Conservation (phyloP, 2,797 vertebrate genomes). For the Perodicticus potto region DNA sequence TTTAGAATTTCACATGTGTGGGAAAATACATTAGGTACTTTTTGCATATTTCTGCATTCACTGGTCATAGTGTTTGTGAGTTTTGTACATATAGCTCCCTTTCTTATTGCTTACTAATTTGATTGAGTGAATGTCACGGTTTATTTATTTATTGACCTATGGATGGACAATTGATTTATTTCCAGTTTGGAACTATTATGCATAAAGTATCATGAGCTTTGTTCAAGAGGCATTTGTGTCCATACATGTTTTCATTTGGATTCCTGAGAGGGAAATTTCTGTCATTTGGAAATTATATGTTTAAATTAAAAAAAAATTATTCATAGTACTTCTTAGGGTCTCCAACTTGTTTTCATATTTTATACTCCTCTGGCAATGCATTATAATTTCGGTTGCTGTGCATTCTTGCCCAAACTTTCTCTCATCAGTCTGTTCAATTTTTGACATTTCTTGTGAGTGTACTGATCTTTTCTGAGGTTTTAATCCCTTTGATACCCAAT, state of each 20-base stretch:
- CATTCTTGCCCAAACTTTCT: background rate
- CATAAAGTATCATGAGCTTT: background rate
- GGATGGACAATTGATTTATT: background rate
- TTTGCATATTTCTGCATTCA: background rate
- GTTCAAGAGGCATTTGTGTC: background rate
- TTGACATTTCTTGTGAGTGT: background rate
- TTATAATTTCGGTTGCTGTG: background rate
- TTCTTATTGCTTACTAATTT: background rate
- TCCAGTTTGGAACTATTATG: background rate
- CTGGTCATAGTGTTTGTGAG: background rate
- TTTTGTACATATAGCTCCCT: background rate
- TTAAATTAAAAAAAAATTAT: background rate
- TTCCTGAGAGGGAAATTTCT: background rate
- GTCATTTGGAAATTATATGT: background rate
- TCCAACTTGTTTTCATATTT: background rate
- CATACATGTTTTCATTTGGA: background rate
- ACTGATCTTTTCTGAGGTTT: background rate
- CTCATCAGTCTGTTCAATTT: background rate
- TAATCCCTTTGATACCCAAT: background rate
- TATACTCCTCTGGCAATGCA: background rate
- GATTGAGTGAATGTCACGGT: background rate
- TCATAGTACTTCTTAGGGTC: background rate
- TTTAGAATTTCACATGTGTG: background rate
- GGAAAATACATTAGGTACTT: background rate
- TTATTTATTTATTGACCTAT: background rate